Percentiles rank a stretch among this genome's conserved stretches.
These are phyloP conservation scores for Indicator maculatus DNA, from an alignment of 2,113 vertebrate species.

Conservation along the genomic window DNA sequence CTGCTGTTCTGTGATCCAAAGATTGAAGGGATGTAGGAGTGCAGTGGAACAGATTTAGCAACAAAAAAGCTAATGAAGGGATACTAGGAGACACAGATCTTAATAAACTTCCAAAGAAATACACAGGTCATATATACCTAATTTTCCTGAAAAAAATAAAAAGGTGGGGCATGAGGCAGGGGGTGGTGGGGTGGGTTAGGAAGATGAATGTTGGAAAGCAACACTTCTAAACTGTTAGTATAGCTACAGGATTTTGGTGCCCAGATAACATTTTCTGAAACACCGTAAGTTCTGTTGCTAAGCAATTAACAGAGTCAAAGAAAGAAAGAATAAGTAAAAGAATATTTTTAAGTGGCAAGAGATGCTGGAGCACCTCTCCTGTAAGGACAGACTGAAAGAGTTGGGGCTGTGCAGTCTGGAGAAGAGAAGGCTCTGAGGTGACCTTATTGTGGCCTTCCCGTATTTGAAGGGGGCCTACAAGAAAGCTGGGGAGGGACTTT, in stretches of 20 bases:
- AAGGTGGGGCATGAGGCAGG: background rate
- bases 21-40: background rate
- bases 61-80: background rate
- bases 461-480: too few species aligned
- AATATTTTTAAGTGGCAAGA: background rate
- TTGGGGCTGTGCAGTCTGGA: too few species aligned
- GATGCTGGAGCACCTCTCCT: too few species aligned
- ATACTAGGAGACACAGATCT: background rate
- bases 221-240: background rate
- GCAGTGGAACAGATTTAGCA: background rate
- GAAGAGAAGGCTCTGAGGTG: too few species aligned
- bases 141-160: background rate
- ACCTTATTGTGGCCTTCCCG: too few species aligned
- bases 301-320: conserved; percentile 23
- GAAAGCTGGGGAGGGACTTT: too few species aligned
- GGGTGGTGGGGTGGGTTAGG: background rate
- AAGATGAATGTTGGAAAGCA: background rate
- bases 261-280: background rate
- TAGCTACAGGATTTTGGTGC: background rate
- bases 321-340: background rate
- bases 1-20: background rate
- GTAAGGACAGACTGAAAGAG: too few species aligned
- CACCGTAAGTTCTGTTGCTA: background rate
- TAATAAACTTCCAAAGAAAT: background rate
- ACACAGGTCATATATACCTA: background rate